Evolutionary conservation across 2,113 vertebrate species (phyloP).

Genomic region (Pongo abelii): DNA sequence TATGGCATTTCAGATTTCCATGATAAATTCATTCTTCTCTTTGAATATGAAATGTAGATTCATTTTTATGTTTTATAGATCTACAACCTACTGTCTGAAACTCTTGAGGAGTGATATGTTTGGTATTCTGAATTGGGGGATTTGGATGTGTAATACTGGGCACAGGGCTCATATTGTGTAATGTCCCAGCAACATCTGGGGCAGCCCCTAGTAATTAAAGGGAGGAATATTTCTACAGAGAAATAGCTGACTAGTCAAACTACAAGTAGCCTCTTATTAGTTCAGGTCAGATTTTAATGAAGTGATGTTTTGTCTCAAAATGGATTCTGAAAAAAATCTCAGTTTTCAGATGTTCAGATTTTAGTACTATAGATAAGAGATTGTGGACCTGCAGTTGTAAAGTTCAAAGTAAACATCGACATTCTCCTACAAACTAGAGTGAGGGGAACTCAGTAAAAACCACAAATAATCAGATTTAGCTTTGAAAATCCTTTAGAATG

Average conservation of each 20-base stretch:
- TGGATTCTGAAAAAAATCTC: neutral
- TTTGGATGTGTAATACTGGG: neutral
- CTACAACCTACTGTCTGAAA: neutral
- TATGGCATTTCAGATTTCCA: neutral
- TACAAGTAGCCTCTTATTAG: neutral
- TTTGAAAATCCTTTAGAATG: neutral
- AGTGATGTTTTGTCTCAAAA: slow-evolving; percentile 41
- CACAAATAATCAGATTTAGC: neutral
- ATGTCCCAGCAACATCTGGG: neutral
- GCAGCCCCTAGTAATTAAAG: neutral
- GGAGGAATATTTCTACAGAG: neutral
- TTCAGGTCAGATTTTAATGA: slow-evolving; percentile 24
- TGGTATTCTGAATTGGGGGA: neutral
- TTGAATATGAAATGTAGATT: neutral
- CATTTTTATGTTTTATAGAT: neutral
- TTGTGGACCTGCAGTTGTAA: neutral
- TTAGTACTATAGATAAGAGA: neutral
- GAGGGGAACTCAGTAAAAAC: neutral
- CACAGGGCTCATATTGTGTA: neutral
- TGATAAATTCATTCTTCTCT: neutral
- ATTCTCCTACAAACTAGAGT: neutral
- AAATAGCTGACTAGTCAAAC: neutral
- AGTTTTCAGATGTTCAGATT: neutral
- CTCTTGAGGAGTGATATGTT: neutral
- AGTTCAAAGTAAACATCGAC: neutral